Conservation (phyloP, 2,797 vertebrate genomes). For the Gymnocypris eckloni region DNA sequence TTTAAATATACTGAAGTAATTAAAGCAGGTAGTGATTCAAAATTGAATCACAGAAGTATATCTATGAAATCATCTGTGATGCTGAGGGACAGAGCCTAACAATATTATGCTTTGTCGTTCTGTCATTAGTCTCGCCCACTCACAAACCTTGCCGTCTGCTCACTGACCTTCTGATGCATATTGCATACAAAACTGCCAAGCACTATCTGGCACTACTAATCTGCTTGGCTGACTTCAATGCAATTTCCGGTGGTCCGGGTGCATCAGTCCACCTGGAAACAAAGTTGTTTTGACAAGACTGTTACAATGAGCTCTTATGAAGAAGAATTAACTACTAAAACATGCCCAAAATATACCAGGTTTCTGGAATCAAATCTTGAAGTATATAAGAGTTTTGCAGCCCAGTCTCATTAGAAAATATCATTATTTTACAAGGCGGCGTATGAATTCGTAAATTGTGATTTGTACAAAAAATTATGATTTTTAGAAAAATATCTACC, state of each 20-base stretch:
- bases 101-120: background rate
- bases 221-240: constrained; percentile 11
- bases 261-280: background rate
- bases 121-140: background rate
- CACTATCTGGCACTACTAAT: background rate
- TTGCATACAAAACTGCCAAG: constrained; percentile 2
- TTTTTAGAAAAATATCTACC: background rate
- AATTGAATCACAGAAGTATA: background rate
- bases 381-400: background rate
- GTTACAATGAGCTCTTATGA: background rate
- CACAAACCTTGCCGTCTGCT: background rate
- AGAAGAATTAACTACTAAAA: background rate
- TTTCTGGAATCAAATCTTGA: background rate
- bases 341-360: background rate
- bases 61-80: background rate
- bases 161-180: background rate
- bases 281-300: constrained; percentile 19
- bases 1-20: background rate
- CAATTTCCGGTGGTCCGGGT: background rate
- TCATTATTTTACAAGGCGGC: background rate
- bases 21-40: background rate
- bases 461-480: background rate
- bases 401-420: background rate
- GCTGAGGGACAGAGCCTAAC: background rate
- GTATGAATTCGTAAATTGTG: background rate